Evolutionary conservation across 2,888 invertebrate genomes (phyloP).

Genomic region (Tethea ocularis): DNA sequence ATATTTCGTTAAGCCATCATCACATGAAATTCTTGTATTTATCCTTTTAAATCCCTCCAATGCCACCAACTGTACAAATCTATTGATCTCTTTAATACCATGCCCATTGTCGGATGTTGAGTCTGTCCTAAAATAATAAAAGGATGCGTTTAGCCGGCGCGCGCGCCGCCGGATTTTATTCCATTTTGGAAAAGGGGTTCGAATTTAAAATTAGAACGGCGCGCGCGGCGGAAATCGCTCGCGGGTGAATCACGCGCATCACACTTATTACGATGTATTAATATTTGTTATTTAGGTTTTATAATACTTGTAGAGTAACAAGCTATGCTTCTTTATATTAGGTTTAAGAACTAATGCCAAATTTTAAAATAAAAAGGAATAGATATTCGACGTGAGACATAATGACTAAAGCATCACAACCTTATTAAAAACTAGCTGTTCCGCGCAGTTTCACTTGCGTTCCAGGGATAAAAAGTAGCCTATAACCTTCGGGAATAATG

Average conservation of each 20-base stretch:
- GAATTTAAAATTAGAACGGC: slow-evolving; percentile 75
- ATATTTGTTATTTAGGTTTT: slow-evolving; percentile 7
- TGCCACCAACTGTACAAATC: slow-evolving; percentile 3
- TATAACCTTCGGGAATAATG: no score
- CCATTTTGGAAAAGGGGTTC: slow-evolving; percentile 76
- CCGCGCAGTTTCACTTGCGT: no score
- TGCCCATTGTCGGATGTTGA: slow-evolving; percentile 45
- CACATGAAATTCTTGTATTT: not conserved
- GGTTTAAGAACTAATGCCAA: no score
- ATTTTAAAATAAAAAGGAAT: no score
- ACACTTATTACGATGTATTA: slow-evolving; percentile 18
- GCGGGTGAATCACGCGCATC: slow-evolving; percentile 66
- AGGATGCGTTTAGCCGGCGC: slow-evolving; percentile 55
- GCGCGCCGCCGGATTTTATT: slow-evolving; percentile 72
- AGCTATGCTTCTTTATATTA: no score
- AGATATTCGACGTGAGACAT: no score
- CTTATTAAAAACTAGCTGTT: no score
- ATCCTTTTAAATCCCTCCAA: not conserved
- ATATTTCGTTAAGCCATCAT: not conserved
- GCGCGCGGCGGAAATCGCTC: slow-evolving; percentile 74
- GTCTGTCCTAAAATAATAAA: slow-evolving; percentile 74
- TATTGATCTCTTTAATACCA: slow-evolving; percentile 29
- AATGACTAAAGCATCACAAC: no score
- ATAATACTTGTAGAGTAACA: not conserved
- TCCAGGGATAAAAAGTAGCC: no score